These are phyloP conservation scores for Harpagifer antarcticus DNA, from an alignment of 2,797 vertebrate genomes.

Conservation along the genomic window DNA sequence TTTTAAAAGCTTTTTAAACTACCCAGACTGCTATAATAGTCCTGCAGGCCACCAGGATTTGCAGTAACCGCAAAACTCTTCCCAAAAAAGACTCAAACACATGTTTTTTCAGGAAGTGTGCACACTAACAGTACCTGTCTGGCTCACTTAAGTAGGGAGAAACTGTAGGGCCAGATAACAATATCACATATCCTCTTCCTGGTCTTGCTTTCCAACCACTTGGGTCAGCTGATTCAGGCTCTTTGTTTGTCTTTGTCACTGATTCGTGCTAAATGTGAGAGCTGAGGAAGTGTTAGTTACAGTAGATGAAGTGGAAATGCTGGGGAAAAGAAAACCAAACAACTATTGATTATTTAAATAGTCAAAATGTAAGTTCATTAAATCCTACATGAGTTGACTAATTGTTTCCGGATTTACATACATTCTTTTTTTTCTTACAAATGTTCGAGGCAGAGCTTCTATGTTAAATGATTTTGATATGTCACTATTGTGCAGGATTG, in stretches of 20 bases:
- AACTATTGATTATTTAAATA: background rate
- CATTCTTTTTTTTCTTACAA: background rate
- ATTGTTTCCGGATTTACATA: background rate
- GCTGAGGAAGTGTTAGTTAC: conserved; percentile 14
- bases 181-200: conserved; percentile 69
- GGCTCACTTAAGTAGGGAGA: conserved; percentile 16
- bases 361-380: background rate
- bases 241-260: conserved; percentile 31
- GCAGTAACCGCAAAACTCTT: background rate
- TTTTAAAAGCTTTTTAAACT: conserved; percentile 57
- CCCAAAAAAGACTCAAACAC: background rate
- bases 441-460: background rate
- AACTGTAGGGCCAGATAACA: conserved; percentile 55
- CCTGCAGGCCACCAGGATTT: conserved; percentile 25
- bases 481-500: background rate
- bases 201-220: conserved; percentile 67
- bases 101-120: background rate
- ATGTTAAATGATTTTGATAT: background rate
- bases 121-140: background rate
- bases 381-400: background rate
- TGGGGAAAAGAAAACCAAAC: background rate
- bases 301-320: background rate
- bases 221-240: conserved; percentile 72
- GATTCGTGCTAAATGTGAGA: conserved; percentile 39
- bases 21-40: conserved; percentile 25